Evolutionary conservation across 2,113 vertebrate species (phyloP).

Genomic region (Toxotes chatareus): DNA sequence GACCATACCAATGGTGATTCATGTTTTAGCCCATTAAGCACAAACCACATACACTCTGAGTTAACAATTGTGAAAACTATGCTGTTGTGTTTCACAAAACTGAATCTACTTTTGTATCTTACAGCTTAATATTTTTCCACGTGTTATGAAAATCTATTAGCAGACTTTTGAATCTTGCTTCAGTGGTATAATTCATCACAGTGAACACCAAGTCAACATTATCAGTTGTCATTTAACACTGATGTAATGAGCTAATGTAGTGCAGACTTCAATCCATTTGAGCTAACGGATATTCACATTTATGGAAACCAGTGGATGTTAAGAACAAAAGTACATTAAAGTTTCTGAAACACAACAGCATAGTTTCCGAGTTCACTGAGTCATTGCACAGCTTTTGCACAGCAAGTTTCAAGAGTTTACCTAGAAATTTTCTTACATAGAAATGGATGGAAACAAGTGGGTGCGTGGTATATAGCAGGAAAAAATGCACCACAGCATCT

Average conservation of each 20-base stretch:
- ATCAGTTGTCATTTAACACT: background rate
- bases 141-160: background rate
- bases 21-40: too few species aligned
- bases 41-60: too few species aligned
- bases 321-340: background rate
- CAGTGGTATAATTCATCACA: background rate
- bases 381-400: background rate
- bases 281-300: slow-evolving; percentile 1
- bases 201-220: background rate
- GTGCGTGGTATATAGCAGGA: too few species aligned
- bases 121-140: background rate
- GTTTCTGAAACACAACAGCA: background rate
- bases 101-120: background rate
- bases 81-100: background rate
- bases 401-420: background rate
- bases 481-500: background rate
- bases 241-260: background rate
- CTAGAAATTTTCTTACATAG: background rate
- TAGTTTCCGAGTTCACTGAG: background rate
- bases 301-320: background rate
- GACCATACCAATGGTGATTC: too few species aligned
- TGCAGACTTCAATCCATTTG: background rate
- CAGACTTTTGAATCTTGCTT: background rate
- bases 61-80: background rate
- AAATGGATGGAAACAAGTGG: background rate